These are phyloP conservation scores for Cheilosia variabilis DNA, from an alignment of 2,888 invertebrate species.

Conservation along the genomic window DNA sequence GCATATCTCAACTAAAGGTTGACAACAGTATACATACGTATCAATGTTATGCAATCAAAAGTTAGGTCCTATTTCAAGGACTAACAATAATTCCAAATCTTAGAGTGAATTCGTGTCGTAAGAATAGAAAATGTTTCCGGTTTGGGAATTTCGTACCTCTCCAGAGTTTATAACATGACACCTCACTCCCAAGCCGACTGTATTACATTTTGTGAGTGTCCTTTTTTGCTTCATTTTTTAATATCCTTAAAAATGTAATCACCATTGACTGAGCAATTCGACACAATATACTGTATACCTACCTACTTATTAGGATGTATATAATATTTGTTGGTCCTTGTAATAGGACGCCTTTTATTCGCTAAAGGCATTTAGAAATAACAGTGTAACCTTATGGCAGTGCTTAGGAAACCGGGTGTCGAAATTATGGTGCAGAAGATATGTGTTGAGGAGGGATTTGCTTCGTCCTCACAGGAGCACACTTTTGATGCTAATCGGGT, in stretches of 20 bases:
- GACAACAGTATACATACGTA: constrained; percentile 73
- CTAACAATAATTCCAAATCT: constrained; percentile 23
- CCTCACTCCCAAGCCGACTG: constrained; percentile 38
- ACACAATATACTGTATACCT: constrained; percentile 55
- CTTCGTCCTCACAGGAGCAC: constrained; percentile 59
- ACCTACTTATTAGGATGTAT: constrained; percentile 62
- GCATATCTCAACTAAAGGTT: constrained; percentile 36
- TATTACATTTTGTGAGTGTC: constrained; percentile 15
- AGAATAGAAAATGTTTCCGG: constrained; percentile 59
- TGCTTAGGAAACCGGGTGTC: constrained; percentile 51
- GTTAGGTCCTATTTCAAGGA: constrained; percentile 67
- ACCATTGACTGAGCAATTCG: constrained; percentile 62
- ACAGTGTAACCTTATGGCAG: constrained; percentile 74
- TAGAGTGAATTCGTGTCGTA: constrained; percentile 1
- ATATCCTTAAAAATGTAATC: constrained; percentile 51
- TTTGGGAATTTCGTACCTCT: constrained; percentile 49
- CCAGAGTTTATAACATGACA: constrained; percentile 55
- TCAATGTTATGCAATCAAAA: constrained; percentile 68
- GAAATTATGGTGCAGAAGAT: constrained; percentile 47
- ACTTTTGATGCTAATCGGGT: constrained; percentile 75
- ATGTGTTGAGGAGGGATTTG: constrained; percentile 35
- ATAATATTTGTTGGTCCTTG: constrained; percentile 31
- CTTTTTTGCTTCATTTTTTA: constrained; percentile 42
- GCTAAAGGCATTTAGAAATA: constrained; percentile 53
- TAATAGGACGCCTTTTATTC: constrained; percentile 71